Evolutionary conservation across 1,140 invertebrate genomes (phyloP), one percentile per base, ranked within the genome.

Genomic region (Melipona quadrifasciata): DNA sequence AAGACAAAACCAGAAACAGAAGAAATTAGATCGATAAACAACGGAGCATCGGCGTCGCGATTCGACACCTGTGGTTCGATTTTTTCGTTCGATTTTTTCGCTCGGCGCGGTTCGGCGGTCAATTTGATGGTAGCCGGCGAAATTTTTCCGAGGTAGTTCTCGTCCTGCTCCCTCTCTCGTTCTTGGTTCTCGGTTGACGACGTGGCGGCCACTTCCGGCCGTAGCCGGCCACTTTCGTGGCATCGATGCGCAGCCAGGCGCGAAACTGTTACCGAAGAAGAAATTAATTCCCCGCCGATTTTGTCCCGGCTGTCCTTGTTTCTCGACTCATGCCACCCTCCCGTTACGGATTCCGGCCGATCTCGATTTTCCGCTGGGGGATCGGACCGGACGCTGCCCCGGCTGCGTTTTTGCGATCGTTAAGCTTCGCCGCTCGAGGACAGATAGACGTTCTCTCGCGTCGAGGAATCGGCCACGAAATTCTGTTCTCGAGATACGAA

Each of bases 251-350:
- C 89, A 89, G 79, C 90, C 70, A 90, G 85, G 87, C 90, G 89
- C 88, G 64, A 91, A 90, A 90, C 90, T 87, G 90, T 90, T 91
- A 88, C 86, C 74, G 88, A 82, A 86, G 84, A 89, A 89, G 87
- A 90, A 91, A 91, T 91, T 91, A 91, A 91, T 91, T 90, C 87
- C 16, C 76, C 79, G 76, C n/a, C 89, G 58, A 89, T 86, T 83
- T 86, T 81, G 84, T 82, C 72, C 73, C 71, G 65, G 27, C 39
- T 61, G 68, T 84, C 81, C 68, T 77, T 77, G 67, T 80, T 73
- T 82, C 70, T 61, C 75, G 82, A 82, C 71, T 39, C 73, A n/a
- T 79, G 65, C 75, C 70, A 57, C 64, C 71, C 72, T 88, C 86
- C 84, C 79, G 79, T 68, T 86, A 80, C 83, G 78, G 58, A 72